Conservation (phyloP, 2,113 vertebrate species). For the Nyctibius bracteatus region DNA sequence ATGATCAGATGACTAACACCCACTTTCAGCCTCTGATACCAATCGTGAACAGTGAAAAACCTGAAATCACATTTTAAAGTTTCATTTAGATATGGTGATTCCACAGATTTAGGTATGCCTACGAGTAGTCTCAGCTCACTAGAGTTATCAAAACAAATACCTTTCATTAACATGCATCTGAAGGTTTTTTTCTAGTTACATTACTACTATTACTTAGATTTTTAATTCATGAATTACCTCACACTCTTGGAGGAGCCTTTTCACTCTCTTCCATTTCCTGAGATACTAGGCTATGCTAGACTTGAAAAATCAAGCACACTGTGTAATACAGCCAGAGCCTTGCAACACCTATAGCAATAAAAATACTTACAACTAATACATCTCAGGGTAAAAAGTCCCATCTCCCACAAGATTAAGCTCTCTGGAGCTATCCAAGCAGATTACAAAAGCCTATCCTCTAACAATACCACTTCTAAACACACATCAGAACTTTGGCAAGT, state of each 20-base stretch:
- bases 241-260: background rate
- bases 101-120: background rate
- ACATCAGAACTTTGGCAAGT: background rate
- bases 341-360: background rate
- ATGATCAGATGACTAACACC: rapidly evolving
- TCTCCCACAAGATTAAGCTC: background rate
- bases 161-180: rapidly evolving
- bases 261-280: background rate
- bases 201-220: rapidly evolving
- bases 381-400: too few relatives aligned
- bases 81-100: rapidly evolving
- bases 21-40: background rate
- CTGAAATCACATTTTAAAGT: rapidly evolving
- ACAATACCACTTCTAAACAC: background rate
- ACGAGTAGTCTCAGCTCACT: background rate
- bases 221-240: background rate
- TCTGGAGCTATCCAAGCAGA: background rate
- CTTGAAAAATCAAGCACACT: rapidly evolving
- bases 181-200: background rate
- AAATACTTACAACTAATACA: rapidly evolving
- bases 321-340: background rate
- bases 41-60: rapidly evolving
- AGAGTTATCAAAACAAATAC: background rate
- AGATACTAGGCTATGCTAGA: background rate
- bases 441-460: background rate